Conservation (phyloP, 2,797 vertebrate species). For the Morus bassanus region DNA sequence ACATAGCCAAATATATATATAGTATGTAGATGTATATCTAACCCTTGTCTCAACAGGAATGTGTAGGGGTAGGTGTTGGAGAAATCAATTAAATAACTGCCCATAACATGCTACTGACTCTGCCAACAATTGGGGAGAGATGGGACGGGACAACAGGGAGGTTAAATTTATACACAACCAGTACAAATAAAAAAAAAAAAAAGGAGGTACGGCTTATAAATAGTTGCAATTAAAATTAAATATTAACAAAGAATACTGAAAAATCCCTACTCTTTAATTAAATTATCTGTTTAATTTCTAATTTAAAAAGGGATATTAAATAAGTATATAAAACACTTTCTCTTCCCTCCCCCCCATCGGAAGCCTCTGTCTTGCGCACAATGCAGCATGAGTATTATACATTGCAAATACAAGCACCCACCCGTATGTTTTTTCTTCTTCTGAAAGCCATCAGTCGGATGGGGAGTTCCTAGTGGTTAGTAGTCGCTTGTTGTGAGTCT, state of each 20-base stretch:
- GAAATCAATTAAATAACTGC: slow-evolving; percentile 81
- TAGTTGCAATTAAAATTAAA: slow-evolving; percentile 99
- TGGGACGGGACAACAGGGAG: slow-evolving; percentile 66
- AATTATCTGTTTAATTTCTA: slow-evolving; percentile 85
- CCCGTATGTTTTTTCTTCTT: slow-evolving; percentile 46
- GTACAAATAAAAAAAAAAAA: slow-evolving; percentile 64
- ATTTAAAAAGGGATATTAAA: slow-evolving; percentile 84
- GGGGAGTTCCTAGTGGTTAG: slow-evolving; percentile 73
- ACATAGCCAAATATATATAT: slow-evolving; percentile 79
- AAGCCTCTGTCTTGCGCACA: slow-evolving; percentile 57
- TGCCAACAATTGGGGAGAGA: slow-evolving; percentile 76
- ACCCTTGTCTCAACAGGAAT: slow-evolving; percentile 81
- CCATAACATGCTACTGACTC: slow-evolving; percentile 77
- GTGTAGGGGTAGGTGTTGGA: slow-evolving; percentile 79
- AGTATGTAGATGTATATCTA: slow-evolving; percentile 83
- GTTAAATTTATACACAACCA: slow-evolving; percentile 76
- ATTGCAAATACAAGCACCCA: slow-evolving; percentile 52
- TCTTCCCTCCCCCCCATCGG: slow-evolving; percentile 69
- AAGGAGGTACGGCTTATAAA: slow-evolving; percentile 87
- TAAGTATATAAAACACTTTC: slow-evolving; percentile 83
- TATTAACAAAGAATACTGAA: slow-evolving; percentile 96
- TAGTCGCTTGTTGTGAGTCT: slow-evolving; percentile 59
- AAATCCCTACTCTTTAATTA: slow-evolving; percentile 84
- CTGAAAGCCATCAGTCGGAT: slow-evolving; percentile 46
- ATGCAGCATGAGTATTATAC: slow-evolving; percentile 50